Conservation (phyloP, 1,140 invertebrate genomes). For the Bombus impatiens region DNA sequence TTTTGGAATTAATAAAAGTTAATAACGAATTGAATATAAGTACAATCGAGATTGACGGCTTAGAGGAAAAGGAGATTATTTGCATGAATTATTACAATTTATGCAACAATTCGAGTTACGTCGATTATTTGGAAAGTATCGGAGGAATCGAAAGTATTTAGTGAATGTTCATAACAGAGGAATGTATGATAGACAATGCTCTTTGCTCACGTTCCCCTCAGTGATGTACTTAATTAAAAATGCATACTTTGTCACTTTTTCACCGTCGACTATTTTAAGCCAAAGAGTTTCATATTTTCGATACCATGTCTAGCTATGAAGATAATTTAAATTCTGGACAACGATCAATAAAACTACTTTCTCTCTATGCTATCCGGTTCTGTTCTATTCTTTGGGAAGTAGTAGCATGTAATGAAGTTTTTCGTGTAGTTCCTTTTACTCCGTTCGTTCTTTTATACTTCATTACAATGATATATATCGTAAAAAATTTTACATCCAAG, state of each 20-base stretch:
- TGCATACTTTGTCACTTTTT: conserved; percentile 22
- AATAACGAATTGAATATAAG: no score
- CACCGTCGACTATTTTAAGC: not conserved
- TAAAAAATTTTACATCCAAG: not conserved
- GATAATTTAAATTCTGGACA: conserved; percentile 56
- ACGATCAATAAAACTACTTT: conserved; percentile 58
- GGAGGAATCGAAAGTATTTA: not conserved
- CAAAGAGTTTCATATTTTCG: conserved; percentile 30
- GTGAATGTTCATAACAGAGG: not conserved
- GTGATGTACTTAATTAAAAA: conserved; percentile 22
- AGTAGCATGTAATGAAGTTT: not conserved
- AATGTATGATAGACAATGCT: not conserved
- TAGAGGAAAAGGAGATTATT: not conserved
- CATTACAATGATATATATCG: no score
- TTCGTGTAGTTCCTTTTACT: no score
- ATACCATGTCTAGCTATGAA: conserved; percentile 27
- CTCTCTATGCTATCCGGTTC: conserved; percentile 38
- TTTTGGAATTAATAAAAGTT: no score
- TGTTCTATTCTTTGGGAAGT: not conserved
- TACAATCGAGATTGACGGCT: no score
- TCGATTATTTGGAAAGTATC: not conserved
- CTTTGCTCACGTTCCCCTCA: not conserved
- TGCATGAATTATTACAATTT: not conserved
- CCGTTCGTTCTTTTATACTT: no score
- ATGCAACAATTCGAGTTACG: not conserved